Base-by-base conservation (phyloP, 2,888 invertebrate species). In the Cheilosia vernalis region DNA sequence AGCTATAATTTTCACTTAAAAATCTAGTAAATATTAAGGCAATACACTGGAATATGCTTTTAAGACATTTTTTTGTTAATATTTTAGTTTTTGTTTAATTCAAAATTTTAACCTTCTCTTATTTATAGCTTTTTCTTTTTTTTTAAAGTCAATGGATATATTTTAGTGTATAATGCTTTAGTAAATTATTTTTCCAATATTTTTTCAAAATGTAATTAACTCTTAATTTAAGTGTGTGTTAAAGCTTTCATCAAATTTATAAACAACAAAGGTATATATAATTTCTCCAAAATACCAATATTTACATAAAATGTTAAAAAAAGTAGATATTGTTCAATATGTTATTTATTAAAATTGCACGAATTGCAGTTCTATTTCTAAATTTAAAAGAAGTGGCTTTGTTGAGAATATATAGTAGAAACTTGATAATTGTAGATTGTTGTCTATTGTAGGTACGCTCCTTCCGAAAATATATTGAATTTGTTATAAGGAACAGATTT, bases 1-100 rank as follows among this genome's bases (percentile, higher is more conserved):
- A 87, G 79, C 77, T 78, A 83, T 56, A 49, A 87, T 78, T 78
- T 44, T 87, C 58, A 74, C 74, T 87, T 87, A 83, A 79, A 69
- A 83, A 79, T 83, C 83, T 83, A 83, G 66, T 87, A 87, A 84
- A 87, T 87, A 76, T 87, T 87, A 87, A 87, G 87, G 87, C 87
- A 87, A 87, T 87, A 87, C 83, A 87, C 87, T 87, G 87, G 87
- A 87, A 87, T 87, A 86, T 86, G 86, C 87, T 87, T 81, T 87
- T 80, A 84, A 84, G 67, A 84, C 78, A 70, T 79, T 84, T 70
- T 70, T 76, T 76, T 79, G 64, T 72, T 77, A 69, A 55, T n/a
- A n/a, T 49, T 53, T 30, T 56, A 69, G 1, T 17, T 49, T 51
- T 69, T 56, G 33, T 66, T 73, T 60, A 19, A 24, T 61, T 69